Evolutionary conservation across 1,140 invertebrate genomes (phyloP).

Genomic region (Callitettix versicolor): DNA sequence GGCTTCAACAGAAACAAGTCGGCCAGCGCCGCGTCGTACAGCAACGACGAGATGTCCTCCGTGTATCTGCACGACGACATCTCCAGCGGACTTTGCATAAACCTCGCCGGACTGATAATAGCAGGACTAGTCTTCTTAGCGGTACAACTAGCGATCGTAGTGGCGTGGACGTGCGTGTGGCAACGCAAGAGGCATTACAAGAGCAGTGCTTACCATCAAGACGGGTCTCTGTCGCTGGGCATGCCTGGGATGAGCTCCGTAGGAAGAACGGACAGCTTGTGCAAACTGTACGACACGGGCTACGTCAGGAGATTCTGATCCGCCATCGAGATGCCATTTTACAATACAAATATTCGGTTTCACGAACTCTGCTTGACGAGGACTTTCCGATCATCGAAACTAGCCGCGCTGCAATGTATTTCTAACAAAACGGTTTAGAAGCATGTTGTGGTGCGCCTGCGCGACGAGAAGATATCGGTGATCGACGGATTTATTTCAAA

Average conservation of each 20-base stretch:
- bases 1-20: slow-evolving; percentile 53
- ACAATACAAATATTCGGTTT: too few relatives aligned
- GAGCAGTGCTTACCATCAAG: slow-evolving; percentile 30
- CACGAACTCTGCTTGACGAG: too few relatives aligned
- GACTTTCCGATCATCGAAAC: too few relatives aligned
- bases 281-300: slow-evolving; percentile 75
- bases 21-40: slow-evolving; percentile 25
- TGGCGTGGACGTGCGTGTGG: slow-evolving; percentile 74
- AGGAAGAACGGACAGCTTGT: slow-evolving; percentile 60
- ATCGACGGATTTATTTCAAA: too few relatives aligned
- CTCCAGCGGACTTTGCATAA: slow-evolving; percentile 55
- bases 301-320: slow-evolving; percentile 72
- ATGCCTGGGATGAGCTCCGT: slow-evolving; percentile 31
- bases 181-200: slow-evolving; percentile 44
- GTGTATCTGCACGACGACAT: slow-evolving; percentile 44
- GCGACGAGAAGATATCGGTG: too few relatives aligned
- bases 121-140: slow-evolving; percentile 72
- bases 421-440: too few relatives aligned
- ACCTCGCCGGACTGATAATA: slow-evolving; percentile 58
- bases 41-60: slow-evolving; percentile 36
- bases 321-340: slow-evolving; percentile 15
- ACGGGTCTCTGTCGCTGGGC: slow-evolving; percentile 30
- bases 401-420: too few relatives aligned
- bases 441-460: too few relatives aligned
- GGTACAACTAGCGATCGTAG: slow-evolving; percentile 68